Base-by-base conservation (phyloP, 2,888 invertebrate genomes). In the Nasonovia ribisnigri region DNA sequence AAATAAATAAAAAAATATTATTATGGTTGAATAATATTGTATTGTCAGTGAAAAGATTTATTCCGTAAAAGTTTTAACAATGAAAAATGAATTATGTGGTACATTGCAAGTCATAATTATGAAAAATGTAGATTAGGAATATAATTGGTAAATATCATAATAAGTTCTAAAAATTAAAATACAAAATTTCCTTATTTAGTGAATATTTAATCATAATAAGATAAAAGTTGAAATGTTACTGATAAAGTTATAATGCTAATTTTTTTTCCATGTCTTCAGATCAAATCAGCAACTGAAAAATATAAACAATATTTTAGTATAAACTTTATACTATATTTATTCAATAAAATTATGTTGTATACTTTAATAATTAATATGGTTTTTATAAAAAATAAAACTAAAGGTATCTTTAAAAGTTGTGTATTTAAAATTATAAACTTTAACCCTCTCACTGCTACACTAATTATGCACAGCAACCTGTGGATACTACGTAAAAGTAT, bases 211-310 rank as follows among this genome's bases (percentile, higher is more conserved):
- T 77, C 8, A 36, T 77, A 77, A n/a, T n/a, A n/a, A n/a, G n/a
- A n/a, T n/a, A n/a, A n/a, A n/a, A 77, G 20, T 77, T 77, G 16
- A 3, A 77, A 77, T 20, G 20, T 67, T 77, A 36, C 36, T 36
- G 20, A 77, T n/a, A 67, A 77, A 77, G 77, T 2, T 77, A 8
- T 8, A 8, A 77, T 8, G 8, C 2, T 77, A 36, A 20, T 20
- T 20, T 8, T 36, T 67, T 77, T 77, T 77, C 36, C 20, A 24
- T 36, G 57, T 89, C 43, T 84, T 90, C 51, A 90, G 51, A 90
- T 90, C 42, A 90, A 90, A 48, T 90, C 90, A 90, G 90, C 90
- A 90, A 90, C 90, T 90, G 90, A 77, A 90, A 90, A 90, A 36
- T 36, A 67, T 13, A 36, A 77, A 5, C 16, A 90, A 90, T 43